phyloP scores from a whole-genome alignment of 1,140 invertebrate species.

The Oscheius sp. region DNA sequence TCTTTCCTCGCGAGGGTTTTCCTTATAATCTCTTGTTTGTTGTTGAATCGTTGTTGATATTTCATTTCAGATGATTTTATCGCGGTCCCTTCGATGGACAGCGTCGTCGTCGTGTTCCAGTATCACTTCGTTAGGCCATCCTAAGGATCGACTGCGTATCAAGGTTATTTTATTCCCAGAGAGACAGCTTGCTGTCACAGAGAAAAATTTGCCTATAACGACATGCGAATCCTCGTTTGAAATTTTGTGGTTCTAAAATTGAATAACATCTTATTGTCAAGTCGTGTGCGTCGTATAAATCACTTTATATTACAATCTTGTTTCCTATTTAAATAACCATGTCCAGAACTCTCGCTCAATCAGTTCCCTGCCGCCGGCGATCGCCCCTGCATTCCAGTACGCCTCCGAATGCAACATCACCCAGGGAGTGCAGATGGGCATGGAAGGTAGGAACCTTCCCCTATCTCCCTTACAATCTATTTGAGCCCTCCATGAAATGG shows the following conservation, averaged over 20 bases:
- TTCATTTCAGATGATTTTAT: not conserved
- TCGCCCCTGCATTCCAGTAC: conserved; percentile 47
- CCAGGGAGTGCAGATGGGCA: conserved; percentile 42
- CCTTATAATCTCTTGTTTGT: not conserved
- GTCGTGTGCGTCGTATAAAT: no score
- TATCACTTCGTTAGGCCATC: no score
- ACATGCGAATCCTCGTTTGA: no score
- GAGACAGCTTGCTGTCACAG: no score
- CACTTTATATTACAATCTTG: no score
- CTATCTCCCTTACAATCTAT: conserved; percentile 28
- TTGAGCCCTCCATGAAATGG: conserved; percentile 43
- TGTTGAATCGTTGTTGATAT: not conserved
- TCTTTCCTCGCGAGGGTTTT: not conserved
- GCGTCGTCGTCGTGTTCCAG: no score
- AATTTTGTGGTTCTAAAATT: no score
- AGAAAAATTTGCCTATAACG: no score
- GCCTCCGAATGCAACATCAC: conserved; percentile 49
- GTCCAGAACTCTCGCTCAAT: conserved; percentile 19
- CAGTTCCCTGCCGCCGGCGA: conserved; percentile 27
- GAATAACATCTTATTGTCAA: no score
- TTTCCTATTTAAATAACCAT: no score
- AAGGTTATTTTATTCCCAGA: no score
- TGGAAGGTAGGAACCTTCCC: conserved; percentile 43
- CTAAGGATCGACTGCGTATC: no score
- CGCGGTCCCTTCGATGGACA: not conserved